Conservation (phyloP, 2,888 invertebrate genomes). For the Pocota personata region DNA sequence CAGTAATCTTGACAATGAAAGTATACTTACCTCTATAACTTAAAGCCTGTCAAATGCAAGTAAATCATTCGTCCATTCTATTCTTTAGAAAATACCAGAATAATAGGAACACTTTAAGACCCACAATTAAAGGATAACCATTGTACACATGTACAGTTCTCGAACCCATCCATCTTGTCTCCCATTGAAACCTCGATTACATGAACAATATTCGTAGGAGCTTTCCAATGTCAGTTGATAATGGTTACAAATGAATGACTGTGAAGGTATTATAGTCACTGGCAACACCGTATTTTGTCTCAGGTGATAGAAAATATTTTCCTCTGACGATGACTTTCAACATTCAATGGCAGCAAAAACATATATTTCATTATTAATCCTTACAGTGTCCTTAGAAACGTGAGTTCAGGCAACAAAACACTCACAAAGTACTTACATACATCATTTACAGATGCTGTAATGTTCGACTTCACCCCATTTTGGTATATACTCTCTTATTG, state of each 20-base stretch:
- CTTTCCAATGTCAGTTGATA: background rate
- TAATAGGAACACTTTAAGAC: background rate
- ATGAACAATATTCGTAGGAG: background rate
- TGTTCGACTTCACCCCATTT: constrained; percentile 4
- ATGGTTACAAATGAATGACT: background rate
- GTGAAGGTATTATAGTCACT: background rate
- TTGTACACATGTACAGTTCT: background rate
- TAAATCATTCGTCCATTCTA: background rate
- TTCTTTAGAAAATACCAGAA: background rate
- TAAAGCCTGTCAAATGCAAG: background rate
- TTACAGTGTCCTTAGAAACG: background rate
- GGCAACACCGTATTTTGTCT: background rate
- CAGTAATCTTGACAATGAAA: background rate
- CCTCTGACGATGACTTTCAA: background rate
- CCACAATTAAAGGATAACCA: background rate
- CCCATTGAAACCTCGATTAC: background rate
- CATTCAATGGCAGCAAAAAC: background rate
- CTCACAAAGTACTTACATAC: background rate
- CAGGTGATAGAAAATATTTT: constrained; percentile 16
- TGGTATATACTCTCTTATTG: background rate
- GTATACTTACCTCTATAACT: background rate
- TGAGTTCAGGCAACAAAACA: background rate
- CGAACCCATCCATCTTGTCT: background rate
- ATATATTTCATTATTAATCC: constrained; percentile 5
- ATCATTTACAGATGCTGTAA: constrained; percentile 32